Evolutionary conservation across 2,888 invertebrate genomes (phyloP).

Genomic region (Orthosia incerta): DNA sequence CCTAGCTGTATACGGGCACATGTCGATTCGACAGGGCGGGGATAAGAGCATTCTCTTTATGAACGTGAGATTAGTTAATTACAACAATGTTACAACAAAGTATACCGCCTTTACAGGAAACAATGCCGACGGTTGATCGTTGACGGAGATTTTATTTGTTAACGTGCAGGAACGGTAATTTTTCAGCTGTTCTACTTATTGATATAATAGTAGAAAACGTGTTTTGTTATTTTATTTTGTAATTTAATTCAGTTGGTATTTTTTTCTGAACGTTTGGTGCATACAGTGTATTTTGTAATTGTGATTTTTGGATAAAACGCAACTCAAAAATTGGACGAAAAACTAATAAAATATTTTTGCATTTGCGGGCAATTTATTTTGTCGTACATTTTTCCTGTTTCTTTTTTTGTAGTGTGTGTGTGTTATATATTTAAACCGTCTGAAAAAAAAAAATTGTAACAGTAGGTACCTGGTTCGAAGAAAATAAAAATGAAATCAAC

Average conservation of each 20-base stretch:
- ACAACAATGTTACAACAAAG: constrained; percentile 9
- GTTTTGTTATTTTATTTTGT: background rate
- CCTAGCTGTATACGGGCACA: constrained; percentile 34
- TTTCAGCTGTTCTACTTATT: constrained; percentile 10
- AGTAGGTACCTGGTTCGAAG: no score
- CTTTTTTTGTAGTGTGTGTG: no score
- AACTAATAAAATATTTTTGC: no score
- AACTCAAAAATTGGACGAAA: no score
- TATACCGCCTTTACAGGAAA: constrained; percentile 16
- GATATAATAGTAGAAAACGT: background rate
- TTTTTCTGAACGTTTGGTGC: background rate
- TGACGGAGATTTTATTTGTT: background rate
- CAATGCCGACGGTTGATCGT: constrained; percentile 17
- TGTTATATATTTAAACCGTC: no score
- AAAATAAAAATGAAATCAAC: no score
- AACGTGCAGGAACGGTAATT: background rate
- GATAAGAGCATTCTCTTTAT: constrained; percentile 43
- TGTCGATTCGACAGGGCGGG: constrained; percentile 40
- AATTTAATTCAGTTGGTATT: background rate
- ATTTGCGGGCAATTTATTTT: no score
- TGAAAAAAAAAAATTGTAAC: no score
- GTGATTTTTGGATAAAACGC: no score
- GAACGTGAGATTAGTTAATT: constrained; percentile 60
- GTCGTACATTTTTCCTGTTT: no score
- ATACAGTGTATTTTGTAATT: background rate